Base-by-base conservation (phyloP, 1,140 invertebrate genomes). In the Danaus melanippus region DNA sequence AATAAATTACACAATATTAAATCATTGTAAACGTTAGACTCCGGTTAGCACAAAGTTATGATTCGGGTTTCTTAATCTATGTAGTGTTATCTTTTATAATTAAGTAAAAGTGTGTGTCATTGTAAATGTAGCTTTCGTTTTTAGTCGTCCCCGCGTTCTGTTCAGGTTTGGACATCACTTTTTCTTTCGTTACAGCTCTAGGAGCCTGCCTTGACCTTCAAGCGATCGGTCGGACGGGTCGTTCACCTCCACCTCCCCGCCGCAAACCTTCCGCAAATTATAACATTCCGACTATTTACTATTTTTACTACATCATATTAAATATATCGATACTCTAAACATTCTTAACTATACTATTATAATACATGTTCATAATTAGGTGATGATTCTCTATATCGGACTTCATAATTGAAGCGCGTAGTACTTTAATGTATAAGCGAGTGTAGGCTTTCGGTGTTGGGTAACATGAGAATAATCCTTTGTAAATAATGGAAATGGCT, bases 81-180 rank as follows among this genome's bases (percentile, higher is more conserved):
- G 21, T 32, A 32, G 6, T 32, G 2, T 32, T 32, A 32, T 32
- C 21, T 32, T 1, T 32, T 8, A 32, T 32, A 32, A 50, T 8
- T 50, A 46, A 68, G 54, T 49, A 48, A 63, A 63, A 65, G 59
- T 55, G 21, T 32, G 21, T 32, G 4, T 5, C 7, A 32, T 32
- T 7, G 21, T 32, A 70, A 72, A 69, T 55, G 68, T 55, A 69
- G 80, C 84, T 86, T 86, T 86, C 84, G 80, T 86, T 86, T 84
- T 86, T 84, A 84, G 76, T 70, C 74, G 84, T 86, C 82, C 82
- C 81, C 80, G 80, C 64, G 71, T 78, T 79, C 79, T 83, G 79
- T 84, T 84, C 80, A 79, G 79, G 79, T 84, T 83, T 77, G 77
- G 73, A 70, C 75, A 80, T 86, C 81, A 86, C 81, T 86, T 86